Conservation (phyloP, 1,140 invertebrate species). For the Coptotermes formosanus region DNA sequence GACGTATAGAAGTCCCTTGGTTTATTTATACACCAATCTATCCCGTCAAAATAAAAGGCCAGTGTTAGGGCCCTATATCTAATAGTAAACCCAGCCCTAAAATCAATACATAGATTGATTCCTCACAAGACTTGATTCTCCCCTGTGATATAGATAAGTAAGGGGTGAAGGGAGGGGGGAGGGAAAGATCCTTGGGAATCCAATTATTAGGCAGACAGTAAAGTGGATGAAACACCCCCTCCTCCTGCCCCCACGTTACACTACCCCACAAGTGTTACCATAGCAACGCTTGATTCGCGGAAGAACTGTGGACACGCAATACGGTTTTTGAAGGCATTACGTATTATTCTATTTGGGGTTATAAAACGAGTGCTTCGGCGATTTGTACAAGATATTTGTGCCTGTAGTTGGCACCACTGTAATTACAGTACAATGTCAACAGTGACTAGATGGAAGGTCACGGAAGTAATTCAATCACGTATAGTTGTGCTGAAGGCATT, state of each 20-base stretch:
- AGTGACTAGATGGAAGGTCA: too few relatives aligned
- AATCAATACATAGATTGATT: slow-evolving; percentile 29
- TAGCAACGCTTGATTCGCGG: slow-evolving; percentile 10
- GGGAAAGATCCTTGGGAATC: slow-evolving; percentile 29
- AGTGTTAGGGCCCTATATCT: background rate
- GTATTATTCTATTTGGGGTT: background rate
- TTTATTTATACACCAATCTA: background rate
- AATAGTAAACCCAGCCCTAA: slow-evolving; percentile 21
- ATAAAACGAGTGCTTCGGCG: too few relatives aligned
- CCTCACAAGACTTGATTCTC: slow-evolving; percentile 20
- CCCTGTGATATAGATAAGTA: slow-evolving; percentile 32
- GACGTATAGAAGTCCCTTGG: background rate
- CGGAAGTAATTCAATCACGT: too few relatives aligned
- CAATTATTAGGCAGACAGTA: slow-evolving; percentile 32
- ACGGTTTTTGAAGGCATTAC: background rate
- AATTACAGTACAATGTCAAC: too few relatives aligned
- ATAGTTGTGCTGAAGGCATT: too few relatives aligned
- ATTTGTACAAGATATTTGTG: too few relatives aligned
- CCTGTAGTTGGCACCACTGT: too few relatives aligned
- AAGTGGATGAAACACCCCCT: slow-evolving; percentile 31
- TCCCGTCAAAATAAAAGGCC: background rate
- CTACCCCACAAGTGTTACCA: slow-evolving; percentile 23
- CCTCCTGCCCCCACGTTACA: background rate
- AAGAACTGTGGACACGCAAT: slow-evolving; percentile 26
- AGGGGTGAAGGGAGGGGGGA: background rate